Evolutionary conservation across 1,140 invertebrate species (phyloP).

Genomic region (Heliothis virescens): DNA sequence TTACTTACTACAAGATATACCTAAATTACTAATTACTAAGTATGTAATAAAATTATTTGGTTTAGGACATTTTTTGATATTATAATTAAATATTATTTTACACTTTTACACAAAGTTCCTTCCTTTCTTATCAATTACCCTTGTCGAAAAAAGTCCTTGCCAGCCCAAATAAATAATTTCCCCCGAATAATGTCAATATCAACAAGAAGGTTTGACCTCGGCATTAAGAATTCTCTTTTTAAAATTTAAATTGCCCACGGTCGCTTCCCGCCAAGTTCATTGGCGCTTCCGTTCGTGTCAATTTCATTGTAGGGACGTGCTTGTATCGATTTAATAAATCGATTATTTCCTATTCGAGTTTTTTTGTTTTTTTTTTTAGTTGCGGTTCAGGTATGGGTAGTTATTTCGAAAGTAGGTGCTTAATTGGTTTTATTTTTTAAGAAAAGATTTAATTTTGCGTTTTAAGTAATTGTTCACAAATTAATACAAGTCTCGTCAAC

Average conservation of each 20-base stretch:
- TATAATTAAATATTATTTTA: neutral
- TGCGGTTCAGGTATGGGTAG: neutral
- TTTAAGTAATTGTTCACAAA: no score
- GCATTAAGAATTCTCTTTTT: conserved; percentile 33
- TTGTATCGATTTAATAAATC: conserved; percentile 25
- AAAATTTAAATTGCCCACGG: conserved; percentile 28
- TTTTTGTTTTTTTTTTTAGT: neutral
- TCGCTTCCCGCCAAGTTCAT: conserved; percentile 64
- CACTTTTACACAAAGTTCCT: conserved; percentile 4
- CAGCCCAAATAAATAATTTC: conserved; percentile 33
- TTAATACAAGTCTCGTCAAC: no score
- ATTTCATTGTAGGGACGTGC: conserved; percentile 45
- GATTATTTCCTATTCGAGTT: conserved; percentile 24
- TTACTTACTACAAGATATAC: no score
- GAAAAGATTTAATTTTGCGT: no score
- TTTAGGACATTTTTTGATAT: neutral
- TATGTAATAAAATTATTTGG: no score
- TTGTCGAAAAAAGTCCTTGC: conserved; percentile 35
- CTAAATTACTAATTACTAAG: no score
- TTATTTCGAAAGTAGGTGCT: neutral
- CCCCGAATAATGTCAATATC: conserved; percentile 45
- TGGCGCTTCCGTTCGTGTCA: conserved; percentile 62
- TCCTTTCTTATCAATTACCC: conserved; percentile 5
- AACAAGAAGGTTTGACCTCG: conserved; percentile 40
- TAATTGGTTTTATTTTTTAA: no score